Percentiles rank a stretch among this genome's conserved stretches.
phyloP scores from a whole-genome alignment of 2,888 invertebrate genomes.

The Chelonus formosanus region DNA sequence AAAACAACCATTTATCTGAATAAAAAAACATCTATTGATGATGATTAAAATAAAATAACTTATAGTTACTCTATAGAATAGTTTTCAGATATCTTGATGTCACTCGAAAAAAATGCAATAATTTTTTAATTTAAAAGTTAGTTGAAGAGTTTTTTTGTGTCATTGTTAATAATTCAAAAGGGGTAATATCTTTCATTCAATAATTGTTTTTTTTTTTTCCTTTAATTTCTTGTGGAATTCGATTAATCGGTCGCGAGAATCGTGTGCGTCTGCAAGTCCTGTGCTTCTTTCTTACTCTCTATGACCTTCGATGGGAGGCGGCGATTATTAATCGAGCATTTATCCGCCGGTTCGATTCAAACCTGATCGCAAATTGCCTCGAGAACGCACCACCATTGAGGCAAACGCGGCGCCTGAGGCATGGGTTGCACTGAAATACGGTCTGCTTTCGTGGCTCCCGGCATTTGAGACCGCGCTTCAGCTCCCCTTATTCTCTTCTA shows the following conservation, averaged over 20 bases:
- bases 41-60: too few relatives aligned
- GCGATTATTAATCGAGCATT: slow-evolving; percentile 44
- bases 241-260: slow-evolving; percentile 30
- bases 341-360: slow-evolving; percentile 42
- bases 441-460: slow-evolving; percentile 48
- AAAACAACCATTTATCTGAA: too few relatives aligned
- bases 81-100: too few relatives aligned
- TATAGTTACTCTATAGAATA: too few relatives aligned
- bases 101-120: too few relatives aligned
- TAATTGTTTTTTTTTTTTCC: too few relatives aligned
- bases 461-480: slow-evolving; percentile 48
- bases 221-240: slow-evolving; percentile 24
- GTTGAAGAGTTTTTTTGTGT: too few relatives aligned
- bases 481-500: neutral
- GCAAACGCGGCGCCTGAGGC: slow-evolving; percentile 35
- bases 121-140: too few relatives aligned
- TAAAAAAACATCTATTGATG: too few relatives aligned
- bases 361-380: slow-evolving; percentile 44
- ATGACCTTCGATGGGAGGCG: slow-evolving; percentile 34
- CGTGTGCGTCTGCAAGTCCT: slow-evolving; percentile 11
- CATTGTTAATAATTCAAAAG: too few relatives aligned
- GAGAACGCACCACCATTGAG: slow-evolving; percentile 33
- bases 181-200: too few relatives aligned
- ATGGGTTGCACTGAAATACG: slow-evolving; percentile 45
- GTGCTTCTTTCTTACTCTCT: slow-evolving; percentile 21